phyloP scores from a whole-genome alignment of 2,113 vertebrate genomes.

The Noturus placidus region DNA sequence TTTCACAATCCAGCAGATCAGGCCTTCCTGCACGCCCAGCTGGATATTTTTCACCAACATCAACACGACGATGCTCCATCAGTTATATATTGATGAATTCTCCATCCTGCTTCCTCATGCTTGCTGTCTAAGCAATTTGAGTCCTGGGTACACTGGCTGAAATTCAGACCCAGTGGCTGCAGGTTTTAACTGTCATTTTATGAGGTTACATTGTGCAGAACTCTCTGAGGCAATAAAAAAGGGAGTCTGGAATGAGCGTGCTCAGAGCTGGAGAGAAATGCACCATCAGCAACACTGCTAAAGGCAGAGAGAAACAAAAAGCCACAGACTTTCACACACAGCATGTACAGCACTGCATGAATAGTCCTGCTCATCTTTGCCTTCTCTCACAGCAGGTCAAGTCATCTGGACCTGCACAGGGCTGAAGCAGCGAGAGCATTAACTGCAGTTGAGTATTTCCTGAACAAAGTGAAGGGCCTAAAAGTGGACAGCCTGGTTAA shows the following conservation, averaged over 20 bases:
- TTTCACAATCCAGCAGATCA: background rate
- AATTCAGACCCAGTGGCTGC: conserved; percentile 2
- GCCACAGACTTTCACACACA: conserved; percentile 34
- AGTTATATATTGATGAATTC: conserved; percentile 12
- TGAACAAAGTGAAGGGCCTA: conserved; percentile 29
- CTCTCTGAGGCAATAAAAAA: background rate
- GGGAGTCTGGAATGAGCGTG: background rate
- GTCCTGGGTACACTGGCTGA: background rate
- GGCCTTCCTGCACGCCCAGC: background rate
- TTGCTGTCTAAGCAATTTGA: conserved; percentile 27
- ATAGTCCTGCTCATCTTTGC: conserved; percentile 20
- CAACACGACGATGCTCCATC: background rate
- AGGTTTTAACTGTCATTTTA: conserved; percentile 20
- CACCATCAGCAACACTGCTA: conserved; percentile 21
- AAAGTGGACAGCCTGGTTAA: conserved; percentile 48
- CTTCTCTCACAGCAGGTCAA: conserved; percentile 46
- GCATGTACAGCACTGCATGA: conserved; percentile 35
- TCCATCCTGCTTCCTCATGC: background rate
- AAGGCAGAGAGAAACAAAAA: conserved; percentile 40
- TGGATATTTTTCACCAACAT: conserved; percentile 8
- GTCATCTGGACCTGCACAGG: conserved; percentile 26
- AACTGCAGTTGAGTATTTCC: conserved; percentile 40
- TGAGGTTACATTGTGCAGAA: background rate
- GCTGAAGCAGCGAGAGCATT: conserved; percentile 47
- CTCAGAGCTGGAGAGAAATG: conserved; percentile 30